Evolutionary conservation across 2,888 invertebrate genomes (phyloP), one percentile per base, ranked within the genome.

Genomic region (Leptopilina drosophilae): DNA sequence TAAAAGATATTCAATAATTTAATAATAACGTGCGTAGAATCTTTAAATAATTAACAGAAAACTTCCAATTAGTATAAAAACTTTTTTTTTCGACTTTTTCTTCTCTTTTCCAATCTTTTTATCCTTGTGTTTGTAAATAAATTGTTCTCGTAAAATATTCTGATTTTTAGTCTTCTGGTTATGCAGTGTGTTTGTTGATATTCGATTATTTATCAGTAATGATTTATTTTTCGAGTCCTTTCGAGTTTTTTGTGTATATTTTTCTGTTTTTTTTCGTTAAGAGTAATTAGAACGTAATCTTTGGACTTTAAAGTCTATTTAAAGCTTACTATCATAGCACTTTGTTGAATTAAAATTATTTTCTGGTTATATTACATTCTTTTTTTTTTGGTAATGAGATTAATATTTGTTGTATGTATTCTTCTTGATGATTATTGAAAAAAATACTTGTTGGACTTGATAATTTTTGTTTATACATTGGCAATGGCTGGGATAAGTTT

Each of bases 401-500:
- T n/a, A 49, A 15, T 15, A 62, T 20, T 62, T 62, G 15, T 9
- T 33, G 3, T 20, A 62, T n/a, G 6, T 62, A 62, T 62, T 62
- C 9, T 62, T 49, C 49, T 62, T 62, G 62, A 1, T 62, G 62
- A 62, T 62, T 62, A 20, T 20, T 20, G 9, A 20, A 62, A 6
- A 8, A 59, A 20, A 7, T 15, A n/a, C n/a, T 59, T n/a, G n/a
- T 59, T n/a, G n/a, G 8, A 7, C 14, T 53, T 33, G n/a, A 15
- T 62, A 53, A 33, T 73, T 26, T 53, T 26, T 7, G 1, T 82
- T 86, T 91, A 92, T 62, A 93, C 92, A 87, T 95, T 95, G 56
- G 95, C 95, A 65, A 96, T 90, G 65, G 94, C 93, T n/a, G 93
- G 92, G 82, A 97, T 94, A 42, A 97, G 90, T 84, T 94, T 93